A percentile compares a stretch with the other conserved stretches of the same genome.
These are phyloP conservation scores for Onychorhynchus coronatus DNA, from an alignment of 2,113 vertebrate species.

Conservation along the genomic window DNA sequence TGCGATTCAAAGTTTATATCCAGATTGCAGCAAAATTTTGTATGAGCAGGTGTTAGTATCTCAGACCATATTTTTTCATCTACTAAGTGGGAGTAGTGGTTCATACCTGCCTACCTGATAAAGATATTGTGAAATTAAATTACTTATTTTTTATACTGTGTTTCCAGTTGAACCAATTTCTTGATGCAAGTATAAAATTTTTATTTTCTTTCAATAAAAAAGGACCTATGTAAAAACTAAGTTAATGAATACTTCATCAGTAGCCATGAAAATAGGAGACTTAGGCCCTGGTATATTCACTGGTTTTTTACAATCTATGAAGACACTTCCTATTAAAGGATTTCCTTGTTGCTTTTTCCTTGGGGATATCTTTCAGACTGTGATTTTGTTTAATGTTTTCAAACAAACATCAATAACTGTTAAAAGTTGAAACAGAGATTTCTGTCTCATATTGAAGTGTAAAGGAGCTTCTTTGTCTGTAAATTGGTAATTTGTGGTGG, in stretches of 20 bases:
- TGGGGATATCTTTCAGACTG: neutral
- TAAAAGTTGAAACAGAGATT: constrained; percentile 54
- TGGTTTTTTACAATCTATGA: neutral
- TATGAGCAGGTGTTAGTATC: neutral
- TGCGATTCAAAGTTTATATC: neutral
- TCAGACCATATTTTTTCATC: neutral
- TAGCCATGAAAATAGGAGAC: neutral
- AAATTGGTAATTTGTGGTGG: neutral
- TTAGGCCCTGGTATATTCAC: neutral
- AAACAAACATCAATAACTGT: constrained; percentile 65
- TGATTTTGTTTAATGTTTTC: neutral
- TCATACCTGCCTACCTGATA: neutral
- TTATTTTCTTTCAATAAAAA: neutral
- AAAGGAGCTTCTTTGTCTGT: constrained; percentile 25
- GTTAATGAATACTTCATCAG: neutral
- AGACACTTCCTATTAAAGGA: neutral
- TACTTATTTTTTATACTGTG: neutral
- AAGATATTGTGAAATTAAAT: neutral
- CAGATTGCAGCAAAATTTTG: neutral
- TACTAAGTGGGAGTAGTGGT: neutral
- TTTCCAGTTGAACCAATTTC: neutral
- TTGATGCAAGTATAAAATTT: neutral
- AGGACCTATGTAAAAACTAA: neutral
- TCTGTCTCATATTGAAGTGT: constrained; percentile 35
- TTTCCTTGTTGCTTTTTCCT: neutral